Evolutionary conservation across 2,888 invertebrate genomes (phyloP).

Genomic region (Priocnemis perturbator): DNA sequence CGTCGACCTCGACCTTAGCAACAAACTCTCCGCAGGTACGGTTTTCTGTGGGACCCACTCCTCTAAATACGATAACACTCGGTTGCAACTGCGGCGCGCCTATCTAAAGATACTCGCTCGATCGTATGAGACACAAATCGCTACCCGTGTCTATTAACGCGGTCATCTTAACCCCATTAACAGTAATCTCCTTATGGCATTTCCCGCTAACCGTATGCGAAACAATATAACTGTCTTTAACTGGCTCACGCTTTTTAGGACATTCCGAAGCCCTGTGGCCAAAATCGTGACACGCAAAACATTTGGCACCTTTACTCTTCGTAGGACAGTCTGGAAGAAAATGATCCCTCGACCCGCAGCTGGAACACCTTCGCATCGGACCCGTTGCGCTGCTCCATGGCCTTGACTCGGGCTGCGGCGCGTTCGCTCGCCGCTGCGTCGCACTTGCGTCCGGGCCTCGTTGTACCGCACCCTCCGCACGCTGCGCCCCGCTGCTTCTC

Average conservation of each 20-base stretch:
- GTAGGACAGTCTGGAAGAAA: not conserved
- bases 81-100: conserved; percentile 17
- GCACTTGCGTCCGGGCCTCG: too few species aligned
- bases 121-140: conserved; percentile 10
- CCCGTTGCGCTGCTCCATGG: too few species aligned
- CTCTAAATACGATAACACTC: conserved; percentile 30
- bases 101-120: conserved; percentile 9
- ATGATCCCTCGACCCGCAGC: not conserved
- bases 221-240: conserved; percentile 4
- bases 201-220: conserved; percentile 3
- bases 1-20: conserved; percentile 27
- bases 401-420: too few species aligned
- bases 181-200: not conserved
- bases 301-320: not conserved
- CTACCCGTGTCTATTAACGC: conserved; percentile 23
- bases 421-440: too few species aligned
- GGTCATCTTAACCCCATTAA: not conserved
- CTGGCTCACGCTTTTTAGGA: not conserved
- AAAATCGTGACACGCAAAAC: not conserved
- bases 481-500: too few species aligned
- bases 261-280: not conserved
- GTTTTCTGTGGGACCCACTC: conserved; percentile 28
- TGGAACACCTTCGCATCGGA: not conserved
- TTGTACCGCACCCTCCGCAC: too few species aligned
- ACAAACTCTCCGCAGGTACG: conserved; percentile 26